Percentiles rank a stretch among this genome's conserved stretches.
Evolutionary conservation across 1,140 invertebrate species (phyloP).

Genomic region (Asbolus verrucosus): DNA sequence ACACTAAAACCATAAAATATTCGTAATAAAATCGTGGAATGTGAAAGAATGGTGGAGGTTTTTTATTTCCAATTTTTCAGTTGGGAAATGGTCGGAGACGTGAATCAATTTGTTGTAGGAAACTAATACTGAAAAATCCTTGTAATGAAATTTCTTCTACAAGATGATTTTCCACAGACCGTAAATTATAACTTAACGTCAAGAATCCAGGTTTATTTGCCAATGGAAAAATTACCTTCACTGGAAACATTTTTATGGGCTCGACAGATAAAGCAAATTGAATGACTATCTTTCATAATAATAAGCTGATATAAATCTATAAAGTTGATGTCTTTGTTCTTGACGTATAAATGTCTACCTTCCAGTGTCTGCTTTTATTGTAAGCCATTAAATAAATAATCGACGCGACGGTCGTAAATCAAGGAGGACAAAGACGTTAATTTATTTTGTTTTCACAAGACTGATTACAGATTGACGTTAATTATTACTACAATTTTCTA

Average conservation of each 20-base stretch:
- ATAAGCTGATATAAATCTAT: slow-evolving; percentile 6
- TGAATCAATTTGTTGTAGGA: slow-evolving; percentile 45
- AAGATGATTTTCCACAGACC: slow-evolving; percentile 37
- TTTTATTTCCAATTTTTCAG: slow-evolving; percentile 38
- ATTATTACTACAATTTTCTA: no score
- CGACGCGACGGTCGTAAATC: slow-evolving; percentile 3
- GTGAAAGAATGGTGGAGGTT: slow-evolving; percentile 15
- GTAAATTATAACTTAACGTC: slow-evolving; percentile 48
- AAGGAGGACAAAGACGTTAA: background rate
- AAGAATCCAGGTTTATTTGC: slow-evolving; percentile 44
- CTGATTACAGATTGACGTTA: background rate
- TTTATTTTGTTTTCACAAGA: slow-evolving; percentile 7
- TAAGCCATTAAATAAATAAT: background rate
- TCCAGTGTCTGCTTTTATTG: no score
- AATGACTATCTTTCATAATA: slow-evolving; percentile 2
- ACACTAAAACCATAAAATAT: slow-evolving; percentile 17
- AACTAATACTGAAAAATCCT: slow-evolving; percentile 46
- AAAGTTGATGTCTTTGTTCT: slow-evolving; percentile 13
- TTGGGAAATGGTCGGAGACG: slow-evolving; percentile 32
- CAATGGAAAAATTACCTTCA: slow-evolving; percentile 41
- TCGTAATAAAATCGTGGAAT: slow-evolving; percentile 33
- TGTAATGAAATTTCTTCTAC: slow-evolving; percentile 48
- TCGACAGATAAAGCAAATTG: slow-evolving; percentile 27
- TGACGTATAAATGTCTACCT: slow-evolving; percentile 10
- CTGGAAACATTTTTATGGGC: slow-evolving; percentile 10